A percentile compares a stretch with the other conserved stretches of the same genome.
Conservation (phyloP, 1,140 invertebrate genomes). For the Drosophila teissieri region DNA sequence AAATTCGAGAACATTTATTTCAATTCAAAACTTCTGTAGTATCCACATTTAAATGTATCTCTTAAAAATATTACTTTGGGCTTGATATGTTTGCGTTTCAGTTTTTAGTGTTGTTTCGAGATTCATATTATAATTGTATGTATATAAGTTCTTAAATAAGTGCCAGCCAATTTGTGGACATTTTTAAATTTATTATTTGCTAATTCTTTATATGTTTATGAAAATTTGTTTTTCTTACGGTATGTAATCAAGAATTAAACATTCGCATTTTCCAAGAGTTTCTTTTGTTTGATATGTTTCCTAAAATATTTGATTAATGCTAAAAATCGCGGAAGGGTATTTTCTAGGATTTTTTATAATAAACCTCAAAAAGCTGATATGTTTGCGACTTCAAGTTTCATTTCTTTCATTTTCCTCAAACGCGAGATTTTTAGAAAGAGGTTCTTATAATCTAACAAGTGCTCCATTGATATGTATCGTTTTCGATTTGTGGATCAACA, state of each 20-base stretch:
- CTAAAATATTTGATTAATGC: background rate
- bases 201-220: background rate
- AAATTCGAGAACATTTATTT: slow-evolving; percentile 53
- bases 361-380: slow-evolving; percentile 32
- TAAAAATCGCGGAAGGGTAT: slow-evolving; percentile 1
- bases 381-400: slow-evolving; percentile 20
- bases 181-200: background rate
- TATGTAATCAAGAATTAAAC: background rate
- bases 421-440: background rate
- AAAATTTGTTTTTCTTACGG: background rate
- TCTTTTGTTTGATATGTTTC: background rate
- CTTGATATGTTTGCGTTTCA: slow-evolving; percentile 1
- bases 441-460: slow-evolving; percentile 33
- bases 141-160: background rate
- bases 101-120: background rate
- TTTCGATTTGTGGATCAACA: slow-evolving; percentile 49
- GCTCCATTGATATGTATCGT: slow-evolving; percentile 50
- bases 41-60: slow-evolving; percentile 7
- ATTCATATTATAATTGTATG: background rate
- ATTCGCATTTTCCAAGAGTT: background rate
- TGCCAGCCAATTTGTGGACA: background rate
- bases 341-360: background rate
- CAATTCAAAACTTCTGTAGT: slow-evolving; percentile 35
- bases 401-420: background rate
- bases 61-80: background rate